Percentiles rank a stretch among this genome's conserved stretches.
These are phyloP conservation scores for Branchinecta sandiegonensis DNA, from an alignment of 2,888 invertebrate genomes.

Conservation along the genomic window DNA sequence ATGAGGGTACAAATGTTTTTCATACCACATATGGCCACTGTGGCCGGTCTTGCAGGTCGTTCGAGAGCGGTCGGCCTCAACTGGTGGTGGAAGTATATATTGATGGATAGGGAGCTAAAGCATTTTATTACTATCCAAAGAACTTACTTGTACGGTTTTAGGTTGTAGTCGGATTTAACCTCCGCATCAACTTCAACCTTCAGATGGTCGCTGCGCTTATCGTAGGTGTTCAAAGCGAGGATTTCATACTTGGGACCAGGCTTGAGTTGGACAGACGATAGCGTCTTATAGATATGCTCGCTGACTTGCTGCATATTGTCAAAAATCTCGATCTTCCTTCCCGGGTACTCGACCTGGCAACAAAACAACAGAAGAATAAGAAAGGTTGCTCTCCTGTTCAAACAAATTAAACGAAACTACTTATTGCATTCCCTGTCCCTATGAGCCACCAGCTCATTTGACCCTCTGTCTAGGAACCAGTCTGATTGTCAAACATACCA, in stretches of 20 bases:
- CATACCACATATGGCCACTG: no score
- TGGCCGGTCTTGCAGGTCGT: no score
- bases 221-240: conserved; percentile 44
- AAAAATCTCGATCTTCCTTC: background rate
- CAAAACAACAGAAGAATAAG: no score
- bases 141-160: conserved; percentile 25
- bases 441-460: no score
- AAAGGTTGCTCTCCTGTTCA: no score
- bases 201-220: conserved; percentile 40
- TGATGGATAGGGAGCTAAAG: background rate
- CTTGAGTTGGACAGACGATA: conserved; percentile 39
- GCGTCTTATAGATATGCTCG: background rate
- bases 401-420: no score
- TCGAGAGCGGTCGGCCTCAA: no score
- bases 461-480: no score
- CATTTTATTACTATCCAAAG: conserved; percentile 21
- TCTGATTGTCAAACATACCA: no score
- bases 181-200: conserved; percentile 41
- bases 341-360: background rate
- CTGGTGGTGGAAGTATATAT: no score
- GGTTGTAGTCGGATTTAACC: conserved; percentile 40
- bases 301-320: conserved; percentile 2
- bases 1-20: no score
- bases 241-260: conserved; percentile 48
- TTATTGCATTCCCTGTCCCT: no score